Conservation (phyloP, 2,113 vertebrate species). For the Panurus biarmicus region DNA sequence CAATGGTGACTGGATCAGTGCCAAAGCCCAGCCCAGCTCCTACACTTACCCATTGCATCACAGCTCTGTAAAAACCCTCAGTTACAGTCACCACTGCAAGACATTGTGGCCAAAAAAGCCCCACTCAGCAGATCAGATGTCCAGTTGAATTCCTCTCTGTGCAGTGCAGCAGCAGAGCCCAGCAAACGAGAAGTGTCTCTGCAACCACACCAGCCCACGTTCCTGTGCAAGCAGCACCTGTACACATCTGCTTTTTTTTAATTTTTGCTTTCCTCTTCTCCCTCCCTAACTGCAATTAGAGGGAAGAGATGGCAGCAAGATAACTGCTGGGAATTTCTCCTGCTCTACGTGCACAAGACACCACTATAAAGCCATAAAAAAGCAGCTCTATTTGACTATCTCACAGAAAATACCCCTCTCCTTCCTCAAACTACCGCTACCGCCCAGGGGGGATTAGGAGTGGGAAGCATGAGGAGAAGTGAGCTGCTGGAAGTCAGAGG, state of each 20-base stretch:
- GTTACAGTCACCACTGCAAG: background rate
- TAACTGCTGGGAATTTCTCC: background rate
- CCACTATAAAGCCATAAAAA: background rate
- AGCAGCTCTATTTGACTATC: background rate
- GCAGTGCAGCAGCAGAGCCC: background rate
- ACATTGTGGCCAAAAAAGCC: background rate
- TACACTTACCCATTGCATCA: background rate
- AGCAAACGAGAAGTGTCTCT: background rate
- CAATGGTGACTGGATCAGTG: background rate
- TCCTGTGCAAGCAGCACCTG: background rate
- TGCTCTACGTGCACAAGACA: background rate
- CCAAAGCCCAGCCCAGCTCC: background rate
- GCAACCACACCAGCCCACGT: fast-evolving
- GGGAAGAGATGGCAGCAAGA: background rate
- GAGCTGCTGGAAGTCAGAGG: background rate
- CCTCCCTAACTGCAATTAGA: background rate
- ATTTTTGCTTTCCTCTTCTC: background rate
- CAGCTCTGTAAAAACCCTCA: background rate
- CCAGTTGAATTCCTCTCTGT: background rate
- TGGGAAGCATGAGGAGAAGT: background rate
- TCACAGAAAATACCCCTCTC: background rate
- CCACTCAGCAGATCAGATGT: background rate
- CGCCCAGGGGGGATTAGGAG: background rate
- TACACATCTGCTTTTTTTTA: background rate
- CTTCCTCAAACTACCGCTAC: background rate